phyloP scores from a whole-genome alignment of 1,140 invertebrate genomes.

The Bactericera cockerelli region DNA sequence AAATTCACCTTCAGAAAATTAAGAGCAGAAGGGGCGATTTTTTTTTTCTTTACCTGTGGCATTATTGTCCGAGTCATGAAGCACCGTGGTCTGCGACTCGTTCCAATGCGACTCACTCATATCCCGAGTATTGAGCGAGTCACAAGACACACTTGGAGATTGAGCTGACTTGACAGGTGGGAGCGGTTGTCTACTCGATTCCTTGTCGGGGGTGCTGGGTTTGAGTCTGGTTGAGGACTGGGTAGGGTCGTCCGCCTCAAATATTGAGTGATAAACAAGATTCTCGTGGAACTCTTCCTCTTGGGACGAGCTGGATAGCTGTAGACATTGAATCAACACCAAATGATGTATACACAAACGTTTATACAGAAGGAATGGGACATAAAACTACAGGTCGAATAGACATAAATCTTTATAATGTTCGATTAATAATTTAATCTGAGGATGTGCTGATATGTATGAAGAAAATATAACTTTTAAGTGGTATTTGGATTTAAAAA shows the following conservation, averaged over 20 bases:
- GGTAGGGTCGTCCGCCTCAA: constrained; percentile 27
- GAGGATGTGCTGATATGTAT: too few relatives aligned
- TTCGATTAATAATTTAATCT: too few relatives aligned
- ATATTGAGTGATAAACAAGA: constrained; percentile 50
- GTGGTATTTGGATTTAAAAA: too few relatives aligned
- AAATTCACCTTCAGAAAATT: too few relatives aligned
- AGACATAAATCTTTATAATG: too few relatives aligned
- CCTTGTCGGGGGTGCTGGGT: constrained; percentile 15
- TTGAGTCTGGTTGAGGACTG: constrained; percentile 18
- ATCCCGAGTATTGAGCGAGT: constrained; percentile 51
- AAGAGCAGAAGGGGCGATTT: too few relatives aligned
- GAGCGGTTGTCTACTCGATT: constrained; percentile 14
- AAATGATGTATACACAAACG: too few relatives aligned
- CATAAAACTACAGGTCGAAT: too few relatives aligned
- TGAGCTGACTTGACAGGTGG: constrained; percentile 15
- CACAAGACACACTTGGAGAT: constrained; percentile 62
- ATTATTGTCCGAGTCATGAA: constrained; percentile 46
- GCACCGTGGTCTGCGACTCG: constrained; percentile 59
- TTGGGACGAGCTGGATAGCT: constrained; percentile 20
- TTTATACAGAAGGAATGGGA: too few relatives aligned
- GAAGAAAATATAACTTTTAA: too few relatives aligned
- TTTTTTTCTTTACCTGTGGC: constrained; percentile 17
- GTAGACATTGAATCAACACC: too few relatives aligned
- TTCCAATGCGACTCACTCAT: constrained; percentile 75
- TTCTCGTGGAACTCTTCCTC: constrained; percentile 56